Evolutionary conservation across 1,140 invertebrate genomes (phyloP).

Genomic region (Camponotus floridanus): DNA sequence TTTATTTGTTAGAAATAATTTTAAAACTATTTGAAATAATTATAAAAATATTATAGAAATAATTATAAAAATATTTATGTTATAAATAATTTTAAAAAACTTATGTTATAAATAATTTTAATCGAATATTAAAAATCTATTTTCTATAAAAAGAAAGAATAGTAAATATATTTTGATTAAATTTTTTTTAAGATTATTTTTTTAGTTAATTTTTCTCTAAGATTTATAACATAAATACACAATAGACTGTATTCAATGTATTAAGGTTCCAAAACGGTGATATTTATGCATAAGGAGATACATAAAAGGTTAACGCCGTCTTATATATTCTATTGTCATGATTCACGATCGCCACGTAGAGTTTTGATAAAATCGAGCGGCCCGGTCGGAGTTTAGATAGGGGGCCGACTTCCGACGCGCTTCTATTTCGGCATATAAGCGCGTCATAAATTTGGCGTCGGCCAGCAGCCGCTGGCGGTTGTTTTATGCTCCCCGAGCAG

Average conservation of each 20-base stretch:
- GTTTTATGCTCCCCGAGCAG: slow-evolving; percentile 82
- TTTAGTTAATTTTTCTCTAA: too few relatives aligned
- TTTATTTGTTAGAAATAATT: too few relatives aligned
- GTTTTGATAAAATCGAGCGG: slow-evolving; percentile 42
- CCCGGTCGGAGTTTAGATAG: background rate
- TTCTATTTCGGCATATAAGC: slow-evolving; percentile 82
- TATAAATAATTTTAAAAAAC: too few relatives aligned
- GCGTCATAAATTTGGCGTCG: slow-evolving; percentile 82
- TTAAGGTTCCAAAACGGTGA: background rate
- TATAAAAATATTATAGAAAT: too few relatives aligned
- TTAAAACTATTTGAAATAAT: too few relatives aligned
- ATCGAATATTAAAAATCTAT: too few relatives aligned
- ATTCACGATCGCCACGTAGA: slow-evolving; percentile 15
- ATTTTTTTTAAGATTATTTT: background rate
- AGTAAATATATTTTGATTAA: background rate
- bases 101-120: background rate
- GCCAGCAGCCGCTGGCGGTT: slow-evolving; percentile 75
- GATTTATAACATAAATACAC: background rate
- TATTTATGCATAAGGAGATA: background rate
- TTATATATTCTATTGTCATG: background rate
- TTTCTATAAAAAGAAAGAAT: background rate
- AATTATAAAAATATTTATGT: too few relatives aligned
- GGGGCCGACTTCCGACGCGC: slow-evolving; percentile 41
- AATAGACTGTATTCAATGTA: background rate
- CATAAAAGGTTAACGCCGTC: slow-evolving; percentile 9